These are phyloP conservation scores for Neodiprion lecontei DNA, from an alignment of 1,140 invertebrate species.

Conservation along the genomic window DNA sequence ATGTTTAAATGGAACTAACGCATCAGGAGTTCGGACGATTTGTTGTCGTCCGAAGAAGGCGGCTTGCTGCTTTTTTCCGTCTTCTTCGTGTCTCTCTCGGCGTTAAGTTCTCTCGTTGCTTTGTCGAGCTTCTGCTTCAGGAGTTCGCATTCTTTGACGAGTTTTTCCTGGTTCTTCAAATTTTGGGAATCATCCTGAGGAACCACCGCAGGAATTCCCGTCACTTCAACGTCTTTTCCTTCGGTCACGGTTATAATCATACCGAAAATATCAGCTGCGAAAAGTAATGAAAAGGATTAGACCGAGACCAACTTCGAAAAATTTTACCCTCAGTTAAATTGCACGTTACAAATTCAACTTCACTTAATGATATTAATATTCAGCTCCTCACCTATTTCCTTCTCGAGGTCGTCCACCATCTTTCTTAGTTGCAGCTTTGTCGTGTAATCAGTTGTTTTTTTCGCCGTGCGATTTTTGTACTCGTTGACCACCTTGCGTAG, in stretches of 20 bases:
- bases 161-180: slow-evolving; percentile 45
- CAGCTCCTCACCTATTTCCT: slow-evolving; percentile 71
- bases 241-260: slow-evolving; percentile 64
- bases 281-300: slow-evolving; percentile 25
- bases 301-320: not conserved
- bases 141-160: slow-evolving; percentile 51
- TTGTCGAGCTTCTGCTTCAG: slow-evolving; percentile 55
- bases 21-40: slow-evolving; percentile 48
- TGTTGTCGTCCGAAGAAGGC: slow-evolving; percentile 46
- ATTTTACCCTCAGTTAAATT: too few relatives aligned
- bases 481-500: slow-evolving; percentile 69
- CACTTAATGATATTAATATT: slow-evolving; percentile 4
- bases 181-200: slow-evolving; percentile 36
- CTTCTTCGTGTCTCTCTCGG: slow-evolving; percentile 62
- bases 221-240: slow-evolving; percentile 60
- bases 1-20: slow-evolving; percentile 27
- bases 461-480: slow-evolving; percentile 70
- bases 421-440: slow-evolving; percentile 77
- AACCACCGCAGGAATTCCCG: slow-evolving; percentile 53
- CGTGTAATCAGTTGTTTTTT: slow-evolving; percentile 73
- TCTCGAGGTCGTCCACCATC: slow-evolving; percentile 81
- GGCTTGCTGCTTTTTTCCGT: slow-evolving; percentile 53
- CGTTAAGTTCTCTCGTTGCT: slow-evolving; percentile 51
- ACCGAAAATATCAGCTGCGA: slow-evolving; percentile 70
- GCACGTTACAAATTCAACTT: too few relatives aligned